These are phyloP conservation scores for Penelope pileata DNA, from an alignment of 2,113 vertebrate genomes.

Conservation along the genomic window DNA sequence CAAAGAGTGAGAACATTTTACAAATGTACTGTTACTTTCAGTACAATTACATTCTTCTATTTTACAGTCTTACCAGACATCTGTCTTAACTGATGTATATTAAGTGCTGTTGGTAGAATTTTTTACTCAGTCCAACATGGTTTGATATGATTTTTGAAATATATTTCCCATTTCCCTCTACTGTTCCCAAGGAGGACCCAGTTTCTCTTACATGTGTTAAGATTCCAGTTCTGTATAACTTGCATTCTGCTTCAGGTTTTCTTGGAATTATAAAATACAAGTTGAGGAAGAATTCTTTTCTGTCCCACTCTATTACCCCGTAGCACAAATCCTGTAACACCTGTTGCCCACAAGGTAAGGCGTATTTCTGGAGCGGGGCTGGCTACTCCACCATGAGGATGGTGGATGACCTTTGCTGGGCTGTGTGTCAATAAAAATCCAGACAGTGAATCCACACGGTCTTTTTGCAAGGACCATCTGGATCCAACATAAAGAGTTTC, in stretches of 20 bases:
- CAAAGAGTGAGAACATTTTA: neutral
- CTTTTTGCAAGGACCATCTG: neutral
- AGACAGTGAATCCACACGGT: neutral
- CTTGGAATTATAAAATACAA: neutral
- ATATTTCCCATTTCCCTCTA: neutral
- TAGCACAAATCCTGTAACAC: neutral
- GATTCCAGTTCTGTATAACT: neutral
- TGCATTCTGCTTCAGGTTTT: neutral
- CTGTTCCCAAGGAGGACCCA: neutral
- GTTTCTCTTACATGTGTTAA: neutral
- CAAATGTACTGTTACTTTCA: neutral
- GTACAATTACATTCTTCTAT: neutral
- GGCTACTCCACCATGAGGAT: neutral
- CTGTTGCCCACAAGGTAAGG: neutral
- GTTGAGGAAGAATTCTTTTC: neutral
- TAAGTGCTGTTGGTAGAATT: neutral
- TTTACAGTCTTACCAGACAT: neutral
- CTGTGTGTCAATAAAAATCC: neutral
- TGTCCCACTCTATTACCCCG: neutral
- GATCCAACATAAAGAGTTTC: neutral
- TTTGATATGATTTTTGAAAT: neutral
- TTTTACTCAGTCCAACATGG: neutral
- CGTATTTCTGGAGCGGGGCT: neutral
- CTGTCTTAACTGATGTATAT: neutral
- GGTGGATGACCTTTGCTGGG: neutral